A percentile compares a stretch with the other conserved stretches of the same genome.
Evolutionary conservation across 2,888 invertebrate species (phyloP).

Genomic region (Diarsia mendica): DNA sequence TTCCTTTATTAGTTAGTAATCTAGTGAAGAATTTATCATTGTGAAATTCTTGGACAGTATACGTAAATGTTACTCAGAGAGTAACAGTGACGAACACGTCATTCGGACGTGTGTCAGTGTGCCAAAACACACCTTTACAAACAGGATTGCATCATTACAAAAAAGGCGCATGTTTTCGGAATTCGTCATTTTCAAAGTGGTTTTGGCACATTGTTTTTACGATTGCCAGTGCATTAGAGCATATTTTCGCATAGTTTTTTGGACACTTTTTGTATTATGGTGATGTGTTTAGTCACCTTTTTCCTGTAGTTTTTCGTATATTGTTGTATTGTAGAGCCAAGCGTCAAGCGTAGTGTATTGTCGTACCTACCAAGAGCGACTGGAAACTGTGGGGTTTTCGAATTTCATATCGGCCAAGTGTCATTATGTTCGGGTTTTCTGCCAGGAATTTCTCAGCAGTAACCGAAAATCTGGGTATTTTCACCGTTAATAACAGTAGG

Average conservation of each 20-base stretch:
- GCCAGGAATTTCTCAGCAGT: neutral
- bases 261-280: neutral
- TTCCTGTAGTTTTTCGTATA: neutral
- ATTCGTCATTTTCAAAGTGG: conserved; percentile 42
- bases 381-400: neutral
- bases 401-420: neutral
- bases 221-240: conserved; percentile 1
- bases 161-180: conserved; percentile 34
- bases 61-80: conserved; percentile 6
- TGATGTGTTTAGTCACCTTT: neutral
- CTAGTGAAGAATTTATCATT: conserved; percentile 11
- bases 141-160: conserved; percentile 44
- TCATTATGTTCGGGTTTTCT: neutral
- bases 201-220: conserved; percentile 33
- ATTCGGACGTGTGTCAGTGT: conserved; percentile 22
- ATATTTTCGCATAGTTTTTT: neutral
- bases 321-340: neutral
- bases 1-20: conserved; percentile 1
- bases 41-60: conserved; percentile 31
- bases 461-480: neutral
- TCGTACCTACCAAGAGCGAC: neutral
- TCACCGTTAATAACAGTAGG: neutral
- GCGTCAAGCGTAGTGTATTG: too few relatives aligned
- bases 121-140: conserved; percentile 34
- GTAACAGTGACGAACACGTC: conserved; percentile 16